Base-by-base conservation (phyloP, 2,113 vertebrate genomes). In the Tragelaphus imberbis region DNA sequence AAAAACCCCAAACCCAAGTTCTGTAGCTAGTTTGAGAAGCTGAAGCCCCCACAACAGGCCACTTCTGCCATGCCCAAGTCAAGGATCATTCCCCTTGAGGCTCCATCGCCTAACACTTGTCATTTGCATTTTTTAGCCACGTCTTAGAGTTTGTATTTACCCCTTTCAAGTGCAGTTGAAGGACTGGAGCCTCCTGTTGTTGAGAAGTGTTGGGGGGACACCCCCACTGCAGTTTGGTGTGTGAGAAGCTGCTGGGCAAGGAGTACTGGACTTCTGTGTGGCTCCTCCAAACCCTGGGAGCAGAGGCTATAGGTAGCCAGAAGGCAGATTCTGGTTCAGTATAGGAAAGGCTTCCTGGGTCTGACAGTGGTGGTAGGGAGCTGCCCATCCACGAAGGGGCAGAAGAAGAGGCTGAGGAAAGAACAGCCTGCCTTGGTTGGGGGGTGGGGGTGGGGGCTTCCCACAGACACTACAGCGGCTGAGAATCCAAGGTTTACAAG, bases 381-480 rank as follows among this genome's bases (percentile, higher is more conserved):
- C 36, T 81, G 30, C n/a, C 80, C 14, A 1, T 53, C 53, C 81
- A 49, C 4, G 56, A 8, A 87, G 59, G 47, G 19, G n/a, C 40
- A 21, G 30, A 30, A 84, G 44, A 51, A 10, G 82, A 13, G 82
- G 44, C 82, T 9, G 47, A 80, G 56, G 15, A n/a, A 30, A 19
- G 58, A 33, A 17, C n/a, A 28, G 11, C 61, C 4, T 13, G 33
- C 36, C 14, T 4, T 25, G 2, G 44, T 40, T 36, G 4, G 15
- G 5, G 40, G 10, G 33, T 44, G 0, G 12, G 36, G 10, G 71
- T 2, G 11, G 36, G 21, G 3, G 23, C 12, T 27, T 47, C 53
- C 68, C 13, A 3, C 3, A 51, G 47, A 79, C 1, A 0, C 53
- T 12, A 36, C 3, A 27, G 82, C 0, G 2, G 25, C 84, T 19